Evolutionary conservation across 2,113 vertebrate genomes (phyloP).

Genomic region (Hymenochirus boettgeri): DNA sequence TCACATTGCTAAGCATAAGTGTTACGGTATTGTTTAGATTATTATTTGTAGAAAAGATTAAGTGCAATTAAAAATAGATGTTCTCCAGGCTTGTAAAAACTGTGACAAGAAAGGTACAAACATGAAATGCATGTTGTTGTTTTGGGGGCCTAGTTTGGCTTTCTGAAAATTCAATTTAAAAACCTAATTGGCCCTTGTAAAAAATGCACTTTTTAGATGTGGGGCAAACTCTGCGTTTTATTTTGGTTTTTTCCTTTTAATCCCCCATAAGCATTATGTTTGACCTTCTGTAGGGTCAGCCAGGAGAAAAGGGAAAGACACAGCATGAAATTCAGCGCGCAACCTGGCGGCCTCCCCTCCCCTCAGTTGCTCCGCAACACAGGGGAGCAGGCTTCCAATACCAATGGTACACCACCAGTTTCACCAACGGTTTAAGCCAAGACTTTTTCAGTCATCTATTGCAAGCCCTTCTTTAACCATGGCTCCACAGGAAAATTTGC

Average conservation of each 20-base stretch:
- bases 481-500: conserved; percentile 95
- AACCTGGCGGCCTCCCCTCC: conserved; percentile 80
- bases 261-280: conserved; percentile 99
- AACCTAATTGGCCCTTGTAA: conserved; percentile 68
- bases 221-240: conserved; percentile 76
- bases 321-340: conserved; percentile 82
- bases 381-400: conserved; percentile 82
- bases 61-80: conserved; percentile 63
- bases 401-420: conserved; percentile 91
- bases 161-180: conserved; percentile 62
- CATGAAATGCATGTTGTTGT: conserved; percentile 98
- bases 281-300: conserved; percentile 99
- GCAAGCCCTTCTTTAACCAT: conserved; percentile 77
- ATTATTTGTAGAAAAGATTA: conserved; percentile 59
- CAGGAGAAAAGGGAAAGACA: conserved; percentile 95
- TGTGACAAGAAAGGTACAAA: conserved; percentile 97
- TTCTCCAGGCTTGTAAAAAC: conserved; percentile 89
- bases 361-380: conserved; percentile 80
- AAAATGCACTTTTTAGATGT: conserved; percentile 69
- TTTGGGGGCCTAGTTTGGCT: conserved; percentile 84
- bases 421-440: conserved; percentile 91
- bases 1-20: neutral
- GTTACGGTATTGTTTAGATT: conserved; percentile 31
- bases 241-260: conserved; percentile 81
- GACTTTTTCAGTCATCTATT: conserved; percentile 90